Evolutionary conservation across 2,113 vertebrate species (phyloP), one percentile per base, ranked within the genome.

Genomic region (Lagopus leucura): DNA sequence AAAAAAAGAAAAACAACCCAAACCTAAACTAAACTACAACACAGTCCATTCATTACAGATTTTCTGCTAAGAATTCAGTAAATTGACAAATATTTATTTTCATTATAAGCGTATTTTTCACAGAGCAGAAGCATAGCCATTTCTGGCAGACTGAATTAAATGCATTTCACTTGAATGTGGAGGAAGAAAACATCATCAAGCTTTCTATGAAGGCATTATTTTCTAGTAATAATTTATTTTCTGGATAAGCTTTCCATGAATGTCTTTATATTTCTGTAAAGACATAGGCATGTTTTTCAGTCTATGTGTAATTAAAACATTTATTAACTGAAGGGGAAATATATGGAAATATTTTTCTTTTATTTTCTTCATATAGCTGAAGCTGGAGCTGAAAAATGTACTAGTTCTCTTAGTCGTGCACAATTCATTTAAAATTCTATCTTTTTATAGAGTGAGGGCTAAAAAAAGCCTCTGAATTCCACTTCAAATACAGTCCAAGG

Each of bases 11-110:
- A n/a, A 65, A 45, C 16, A 88, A 48, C 43, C 52, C 52, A 54
- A 54, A 54, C 15, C 80, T 89, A 58, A 93, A 88, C 69, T 65
- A 84, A 95, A 65, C 42, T 94, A 72, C 80, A 93, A 79, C 77
- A 57, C 61, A 70, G 86, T 66, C 90, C 92, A 90, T 95, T 93
- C 94, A 84, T 94, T 93, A 90, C 77, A 88, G 86, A 96, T 96
- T 96, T 96, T 95, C 89, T 2, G 6, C 93, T 93, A 85, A 86
- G 82, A 92, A 96, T 94, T 96, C 93, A 95, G 77, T 89, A 95
- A 93, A 88, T 93, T 92, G 86, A 92, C 92, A 95, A 92, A 77
- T 94, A 78, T 90, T 93, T 93, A 90, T 95, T 96, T 94, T 86
- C 74, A 65, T 89, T 81, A 82, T 96, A 93, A 95, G 70, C 88